phyloP scores from a whole-genome alignment of 1,140 invertebrate species.

The Saccostrea glomerata region DNA sequence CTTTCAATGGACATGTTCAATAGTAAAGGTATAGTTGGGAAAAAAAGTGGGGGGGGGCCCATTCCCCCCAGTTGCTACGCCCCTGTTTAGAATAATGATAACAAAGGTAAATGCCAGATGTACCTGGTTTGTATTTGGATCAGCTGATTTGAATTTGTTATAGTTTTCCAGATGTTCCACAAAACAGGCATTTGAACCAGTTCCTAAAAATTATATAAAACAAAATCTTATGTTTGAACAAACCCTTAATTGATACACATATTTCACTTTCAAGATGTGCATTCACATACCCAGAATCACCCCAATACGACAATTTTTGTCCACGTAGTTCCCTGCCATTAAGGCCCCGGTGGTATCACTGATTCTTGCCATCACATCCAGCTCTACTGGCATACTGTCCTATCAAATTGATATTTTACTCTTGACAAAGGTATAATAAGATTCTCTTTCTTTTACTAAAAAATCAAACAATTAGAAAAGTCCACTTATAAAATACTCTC shows the following conservation, averaged over 20 bases:
- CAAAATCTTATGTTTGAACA: not conserved
- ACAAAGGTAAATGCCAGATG: not conserved
- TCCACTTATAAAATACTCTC: too few species aligned
- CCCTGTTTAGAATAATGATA: not conserved
- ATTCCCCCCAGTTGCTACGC: too few species aligned
- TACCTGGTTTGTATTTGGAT: conserved; percentile 20
- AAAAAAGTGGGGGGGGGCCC: too few species aligned
- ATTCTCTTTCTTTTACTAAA: not conserved
- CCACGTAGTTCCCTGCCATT: conserved; percentile 97
- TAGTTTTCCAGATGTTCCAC: conserved; percentile 90
- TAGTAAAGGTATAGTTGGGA: too few species aligned
- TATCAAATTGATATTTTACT: not conserved
- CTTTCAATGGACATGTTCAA: too few species aligned
- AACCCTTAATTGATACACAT: not conserved
- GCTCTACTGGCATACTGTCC: conserved; percentile 78
- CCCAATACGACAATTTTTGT: conserved; percentile 91
- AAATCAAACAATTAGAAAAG: not conserved
- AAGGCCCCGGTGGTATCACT: conserved; percentile 98
- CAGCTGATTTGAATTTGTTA: conserved; percentile 69
- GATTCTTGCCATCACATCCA: conserved; percentile 94
- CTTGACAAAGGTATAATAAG: not conserved
- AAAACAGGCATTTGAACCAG: conserved; percentile 97
- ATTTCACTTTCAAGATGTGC: not conserved
- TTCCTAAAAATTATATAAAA: conserved; percentile 82
- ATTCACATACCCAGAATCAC: conserved; percentile 88